These are phyloP conservation scores for Fratercula arctica DNA, from an alignment of 2,797 vertebrate genomes.

Conservation along the genomic window DNA sequence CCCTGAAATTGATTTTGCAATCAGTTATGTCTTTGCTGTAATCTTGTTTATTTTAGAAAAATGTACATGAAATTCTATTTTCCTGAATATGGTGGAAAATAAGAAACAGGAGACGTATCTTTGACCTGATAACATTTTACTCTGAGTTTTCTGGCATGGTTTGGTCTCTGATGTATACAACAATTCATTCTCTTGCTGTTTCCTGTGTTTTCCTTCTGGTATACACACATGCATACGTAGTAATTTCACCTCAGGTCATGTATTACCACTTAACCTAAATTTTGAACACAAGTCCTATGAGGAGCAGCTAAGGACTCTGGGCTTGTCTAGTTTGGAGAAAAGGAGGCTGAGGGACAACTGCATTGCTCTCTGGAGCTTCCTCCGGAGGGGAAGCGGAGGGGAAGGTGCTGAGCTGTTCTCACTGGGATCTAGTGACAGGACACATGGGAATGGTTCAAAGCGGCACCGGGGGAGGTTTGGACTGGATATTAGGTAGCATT, in stretches of 20 bases:
- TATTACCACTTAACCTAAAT: not conserved
- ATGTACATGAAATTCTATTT: slow-evolving; percentile 5
- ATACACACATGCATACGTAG: not conserved
- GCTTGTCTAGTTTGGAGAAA: not conserved
- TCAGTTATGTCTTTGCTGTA: not conserved
- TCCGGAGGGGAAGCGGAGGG: not conserved
- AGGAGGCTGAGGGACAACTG: not conserved
- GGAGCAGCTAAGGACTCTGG: not conserved
- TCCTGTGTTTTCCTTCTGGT: not conserved
- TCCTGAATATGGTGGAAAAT: not conserved
- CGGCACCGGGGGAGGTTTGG: not conserved
- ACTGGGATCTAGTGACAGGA: not conserved
- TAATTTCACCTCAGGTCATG: not conserved
- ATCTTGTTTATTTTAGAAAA: slow-evolving; percentile 37
- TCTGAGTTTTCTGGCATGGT: not conserved
- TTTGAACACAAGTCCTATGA: not conserved
- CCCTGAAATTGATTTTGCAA: slow-evolving; percentile 16
- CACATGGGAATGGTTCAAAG: accelerated
- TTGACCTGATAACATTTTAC: not conserved
- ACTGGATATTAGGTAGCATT: not conserved
- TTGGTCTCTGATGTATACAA: not conserved
- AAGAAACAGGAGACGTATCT: not conserved
- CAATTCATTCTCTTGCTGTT: not conserved
- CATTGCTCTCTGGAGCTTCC: not conserved
- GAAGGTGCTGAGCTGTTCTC: not conserved